phyloP scores from a whole-genome alignment of 2,888 invertebrate genomes.

The Zootermopsis nevadensis region DNA sequence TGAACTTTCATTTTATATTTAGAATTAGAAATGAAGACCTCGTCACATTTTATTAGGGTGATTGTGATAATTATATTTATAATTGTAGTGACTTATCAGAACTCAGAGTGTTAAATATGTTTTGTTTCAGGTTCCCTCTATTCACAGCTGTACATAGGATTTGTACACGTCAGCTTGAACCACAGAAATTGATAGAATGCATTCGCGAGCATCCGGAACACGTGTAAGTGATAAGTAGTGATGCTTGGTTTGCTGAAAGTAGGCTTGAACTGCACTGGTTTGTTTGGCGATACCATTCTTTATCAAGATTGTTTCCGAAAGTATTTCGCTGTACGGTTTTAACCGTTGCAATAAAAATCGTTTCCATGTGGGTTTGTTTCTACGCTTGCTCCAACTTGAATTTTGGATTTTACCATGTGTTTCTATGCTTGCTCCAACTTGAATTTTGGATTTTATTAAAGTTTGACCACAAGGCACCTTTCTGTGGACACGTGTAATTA shows the following conservation, averaged over 20 bases:
- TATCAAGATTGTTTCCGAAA: not conserved
- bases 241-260: not conserved
- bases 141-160: slow-evolving; percentile 96
- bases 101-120: not conserved
- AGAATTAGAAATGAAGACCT: no score
- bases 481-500: no score
- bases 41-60: no score
- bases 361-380: not conserved
- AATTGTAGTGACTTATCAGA: no score
- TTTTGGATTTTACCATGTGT: not conserved
- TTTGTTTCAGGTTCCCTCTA: slow-evolving; percentile 83
- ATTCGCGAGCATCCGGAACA: slow-evolving; percentile 96
- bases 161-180: slow-evolving; percentile 84
- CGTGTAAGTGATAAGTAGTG: slow-evolving; percentile 77
- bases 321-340: not conserved
- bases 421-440: no score
- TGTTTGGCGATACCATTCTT: not conserved
- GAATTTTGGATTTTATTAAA: not conserved
- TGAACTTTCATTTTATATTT: no score
- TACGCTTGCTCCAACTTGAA: not conserved
- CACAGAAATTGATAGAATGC: slow-evolving; percentile 87
- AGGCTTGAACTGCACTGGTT: not conserved
- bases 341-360: not conserved
- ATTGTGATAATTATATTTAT: no score
- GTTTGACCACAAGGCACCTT: not conserved